Evolutionary conservation across 2,113 vertebrate genomes (phyloP), one percentile per base, ranked within the genome.

Genomic region (Rhynchomys soricoides): DNA sequence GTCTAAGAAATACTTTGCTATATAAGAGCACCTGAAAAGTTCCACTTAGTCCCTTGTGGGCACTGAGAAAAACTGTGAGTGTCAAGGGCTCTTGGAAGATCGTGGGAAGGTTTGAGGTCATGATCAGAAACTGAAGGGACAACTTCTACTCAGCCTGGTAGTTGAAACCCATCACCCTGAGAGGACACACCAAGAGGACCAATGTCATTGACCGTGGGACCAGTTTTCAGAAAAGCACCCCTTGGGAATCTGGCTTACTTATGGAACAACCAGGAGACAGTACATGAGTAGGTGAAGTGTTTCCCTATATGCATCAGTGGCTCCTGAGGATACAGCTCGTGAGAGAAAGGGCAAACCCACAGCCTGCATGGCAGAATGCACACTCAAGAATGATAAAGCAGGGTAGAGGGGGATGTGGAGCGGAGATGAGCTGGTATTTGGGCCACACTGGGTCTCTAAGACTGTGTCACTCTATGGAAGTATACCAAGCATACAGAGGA

Each of bases 11-110:
- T 15, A 86, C 55, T 50, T 90, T 85, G 52, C 59, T 86, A 73
- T 48, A 5, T 55, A 77, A 86, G 43, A 45, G 52, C 17, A 82
- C 48, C 90, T 77, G 1, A 86, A 97, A 91, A 93, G 78, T 50
- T 70, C 24, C 37, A 48, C 68, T 81, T 82, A 88, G 57, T 93
- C 37, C 81, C 59, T 88, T 11, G 3, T 68, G 29, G 57, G 26
- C 55, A 90, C 22, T 68, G 77, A 86, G 43, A 94, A 88, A 45
- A 96, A 79, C 78, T 0, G 50, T 81, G 73, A 52, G 55, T 48
- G 37, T 68, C 70, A 70, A 87, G 79, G 78, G 52, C 43, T 48
- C 24, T 13, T 9, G 31, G 57, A 6, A 96, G 68, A 79, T 50
- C 2, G 15, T 29, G 19, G 48, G 48, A 68, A 82, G 50, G 31